Conservation (phyloP, 1,140 invertebrate genomes). For the Nephotettix cincticeps region DNA sequence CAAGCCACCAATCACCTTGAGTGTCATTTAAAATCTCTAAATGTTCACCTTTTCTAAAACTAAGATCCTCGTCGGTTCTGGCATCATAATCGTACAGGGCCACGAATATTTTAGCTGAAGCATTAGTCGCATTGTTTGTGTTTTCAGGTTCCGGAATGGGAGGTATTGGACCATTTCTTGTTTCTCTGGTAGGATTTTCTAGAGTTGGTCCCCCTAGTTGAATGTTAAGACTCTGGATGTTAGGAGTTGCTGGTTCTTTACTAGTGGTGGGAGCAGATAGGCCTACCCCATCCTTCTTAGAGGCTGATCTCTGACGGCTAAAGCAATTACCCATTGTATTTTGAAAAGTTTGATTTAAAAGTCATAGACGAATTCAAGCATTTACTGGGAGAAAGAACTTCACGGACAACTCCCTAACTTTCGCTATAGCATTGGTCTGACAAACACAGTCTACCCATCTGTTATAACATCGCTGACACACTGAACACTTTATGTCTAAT, state of each 20-base stretch:
- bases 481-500: not conserved
- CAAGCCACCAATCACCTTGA: conserved; percentile 99
- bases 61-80: conserved; percentile 96
- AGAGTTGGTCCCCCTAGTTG: conserved; percentile 30
- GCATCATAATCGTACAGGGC: conserved; percentile 99
- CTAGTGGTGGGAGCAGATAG: conserved; percentile 31
- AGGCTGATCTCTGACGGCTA: conserved; percentile 39
- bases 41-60: conserved; percentile 97
- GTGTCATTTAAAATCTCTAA: conserved; percentile 98
- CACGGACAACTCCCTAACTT: not conserved
- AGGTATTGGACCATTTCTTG: conserved; percentile 41
- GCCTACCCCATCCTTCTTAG: conserved; percentile 39
- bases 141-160: conserved; percentile 41
- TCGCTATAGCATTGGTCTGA: not conserved
- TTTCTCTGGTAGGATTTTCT: conserved; percentile 34
- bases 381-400: not conserved
- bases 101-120: conserved; percentile 81
- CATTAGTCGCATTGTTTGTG: conserved; percentile 29
- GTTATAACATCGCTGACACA: not conserved
- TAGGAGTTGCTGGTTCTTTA: conserved; percentile 36
- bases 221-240: conserved; percentile 35
- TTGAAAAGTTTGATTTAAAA: not conserved
- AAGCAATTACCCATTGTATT: conserved; percentile 42
- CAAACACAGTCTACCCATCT: not conserved
- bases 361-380: not conserved